Base-by-base conservation (phyloP, 2,797 vertebrate species). In the Pipistrellus pipistrellus region DNA sequence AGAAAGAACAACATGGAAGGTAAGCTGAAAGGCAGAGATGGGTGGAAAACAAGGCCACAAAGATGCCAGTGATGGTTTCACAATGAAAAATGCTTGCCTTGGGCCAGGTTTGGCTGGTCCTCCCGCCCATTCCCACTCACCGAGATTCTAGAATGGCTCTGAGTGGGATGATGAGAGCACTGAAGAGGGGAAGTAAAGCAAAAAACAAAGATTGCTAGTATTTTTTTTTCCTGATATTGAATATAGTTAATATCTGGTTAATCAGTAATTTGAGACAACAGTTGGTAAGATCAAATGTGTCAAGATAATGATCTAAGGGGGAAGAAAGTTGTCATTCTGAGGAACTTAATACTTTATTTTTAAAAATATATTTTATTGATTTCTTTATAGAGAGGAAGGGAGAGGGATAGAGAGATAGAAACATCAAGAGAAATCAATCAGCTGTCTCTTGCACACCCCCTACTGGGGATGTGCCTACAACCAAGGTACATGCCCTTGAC, bases 1-100 rank as follows among this genome's bases (percentile, higher is more conserved):
- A n/a, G 62, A 93, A 92, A 88, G 38, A 95, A 90, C 46, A 90
- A 53, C 55, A 66, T 18, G 48, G 55, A 62, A 92, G 87, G 30
- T 89, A 41, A 6, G 20, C 27, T 76, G 69, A 80, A 88, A 94
- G 82, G 76, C 57, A 89, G 88, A 66, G 51, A 25, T 12, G 21
- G 57, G 44, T 85, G 35, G 76, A 44, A 90, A 89, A 66, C 38
- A 32, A 25, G 14, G 51, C 75, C 44, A 86, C 48, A 64, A n/a
- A 75, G 41, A 55, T 0, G 15, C 15, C 41, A 41, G 2, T 66
- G 76, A 85, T 72, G 35, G 76, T 73, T 90, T 85, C 21, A 11
- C 66, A 85, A 57, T 25, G 32, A 62, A 95, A 95, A 87, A 32
- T 69, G 25, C 57, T 93, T 93, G 51, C 41, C 66, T 25, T 5